Percentiles rank a stretch among this genome's conserved stretches.
Evolutionary conservation across 1,140 invertebrate genomes (phyloP).

Genomic region (Euwallacea fornicatus): DNA sequence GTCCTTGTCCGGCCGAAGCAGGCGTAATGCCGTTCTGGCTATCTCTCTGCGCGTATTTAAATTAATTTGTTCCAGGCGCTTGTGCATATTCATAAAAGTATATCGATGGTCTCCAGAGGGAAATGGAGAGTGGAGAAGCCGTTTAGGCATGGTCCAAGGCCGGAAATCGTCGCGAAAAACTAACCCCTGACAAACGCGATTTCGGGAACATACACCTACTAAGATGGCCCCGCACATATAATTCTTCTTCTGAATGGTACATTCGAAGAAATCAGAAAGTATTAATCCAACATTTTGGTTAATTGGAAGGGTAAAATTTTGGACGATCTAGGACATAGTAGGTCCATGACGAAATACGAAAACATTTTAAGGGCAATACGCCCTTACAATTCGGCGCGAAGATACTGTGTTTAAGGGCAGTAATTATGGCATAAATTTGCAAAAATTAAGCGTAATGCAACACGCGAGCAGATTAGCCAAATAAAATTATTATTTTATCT

Average conservation of each 20-base stretch:
- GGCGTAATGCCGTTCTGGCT: constrained; percentile 27
- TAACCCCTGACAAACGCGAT: too few relatives aligned
- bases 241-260: too few relatives aligned
- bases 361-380: constrained; percentile 39
- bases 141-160: too few relatives aligned
- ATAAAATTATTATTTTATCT: constrained; percentile 31
- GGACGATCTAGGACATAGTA: constrained; percentile 8
- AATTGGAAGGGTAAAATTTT: background rate
- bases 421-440: constrained; percentile 40
- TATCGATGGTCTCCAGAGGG: constrained; percentile 39
- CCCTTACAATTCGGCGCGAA: constrained; percentile 32
- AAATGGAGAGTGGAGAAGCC: constrained; percentile 3
- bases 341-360: constrained; percentile 27
- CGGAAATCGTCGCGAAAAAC: too few relatives aligned
- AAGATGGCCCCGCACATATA: too few relatives aligned
- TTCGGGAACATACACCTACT: too few relatives aligned
- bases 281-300: too few relatives aligned
- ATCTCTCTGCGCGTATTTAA: constrained; percentile 38
- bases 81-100: constrained; percentile 47
- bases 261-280: background rate
- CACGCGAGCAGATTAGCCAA: constrained; percentile 36
- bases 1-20: constrained; percentile 27
- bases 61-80: constrained; percentile 40
- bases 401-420: constrained; percentile 36
- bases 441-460: constrained; percentile 37